Base-by-base conservation (phyloP, 1,140 invertebrate species). In the Plectrocnemia conspersa region DNA sequence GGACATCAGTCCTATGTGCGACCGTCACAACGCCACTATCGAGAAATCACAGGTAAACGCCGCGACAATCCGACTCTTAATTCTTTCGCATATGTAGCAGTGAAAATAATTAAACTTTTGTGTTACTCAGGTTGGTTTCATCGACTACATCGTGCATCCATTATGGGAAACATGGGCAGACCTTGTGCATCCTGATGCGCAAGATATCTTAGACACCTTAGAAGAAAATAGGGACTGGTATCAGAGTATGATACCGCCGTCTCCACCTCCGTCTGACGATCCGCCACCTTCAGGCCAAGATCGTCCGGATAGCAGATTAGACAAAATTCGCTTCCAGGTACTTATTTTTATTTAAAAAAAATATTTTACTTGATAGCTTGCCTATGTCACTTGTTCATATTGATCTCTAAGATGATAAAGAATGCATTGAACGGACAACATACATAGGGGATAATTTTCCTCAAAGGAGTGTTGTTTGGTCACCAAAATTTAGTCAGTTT, bases 141-240 rank as follows among this genome's bases (percentile, higher is more conserved):
- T 99, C 66, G 95, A 98, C 75, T 99, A 98, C 71, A 99, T 99
- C 66, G 94, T 98, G 2, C 96, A 98, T 77, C 97, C 97, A 5
- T 74, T 99, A 15, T 99, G 94, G 93, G 97, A 99, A 72, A 98
- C 96, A 2, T 99, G 97, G 97, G 95, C 93, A 9, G 97, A 99
- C 71, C 77, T 99, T 23, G 97, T 99, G 1, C 93, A 98, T 75
- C 97, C 97, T 0, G 95, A 98, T 69, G 96, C 95, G 7, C 94
- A 98, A 73, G 90, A 96, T 44, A 98, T 99, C 61, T 77, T 99
- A 38, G 95, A 98, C 72, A 96, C 90, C 3, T 77, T 99, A 52
- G 96, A 99, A 76, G 92, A 98, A 71, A 99, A 99, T 73, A 82
- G 97, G 42, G 93, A 98, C 73, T 99, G 93, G 86, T 98, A 97